Evolutionary conservation across 2,888 invertebrate species (phyloP).

Genomic region (Drosophila cognata): DNA sequence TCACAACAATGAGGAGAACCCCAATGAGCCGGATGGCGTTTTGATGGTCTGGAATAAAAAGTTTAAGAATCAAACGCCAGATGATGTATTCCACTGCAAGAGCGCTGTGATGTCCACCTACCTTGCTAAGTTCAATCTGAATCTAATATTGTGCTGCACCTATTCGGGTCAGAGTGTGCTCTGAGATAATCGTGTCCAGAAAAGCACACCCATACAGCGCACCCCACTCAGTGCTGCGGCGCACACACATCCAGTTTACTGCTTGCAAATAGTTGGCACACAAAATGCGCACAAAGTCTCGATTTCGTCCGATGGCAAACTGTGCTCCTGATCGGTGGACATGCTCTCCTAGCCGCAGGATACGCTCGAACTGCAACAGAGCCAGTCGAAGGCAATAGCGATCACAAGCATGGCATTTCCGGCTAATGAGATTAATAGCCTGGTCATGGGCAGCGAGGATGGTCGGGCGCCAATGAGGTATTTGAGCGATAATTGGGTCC

Average conservation of each 20-base stretch:
- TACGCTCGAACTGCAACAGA: constrained; percentile 94
- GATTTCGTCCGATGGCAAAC: constrained; percentile 98
- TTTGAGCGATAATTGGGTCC: constrained; percentile 98
- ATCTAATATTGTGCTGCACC: constrained; percentile 98
- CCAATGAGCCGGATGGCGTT: constrained; percentile 99
- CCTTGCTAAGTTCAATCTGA: constrained; percentile 98
- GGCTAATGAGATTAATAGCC: constrained; percentile 98
- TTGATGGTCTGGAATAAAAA: constrained; percentile 99
- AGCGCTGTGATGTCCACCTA: constrained; percentile 98
- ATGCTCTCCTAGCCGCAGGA: constrained; percentile 99
- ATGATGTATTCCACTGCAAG: constrained; percentile 98
- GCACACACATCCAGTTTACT: constrained; percentile 99
- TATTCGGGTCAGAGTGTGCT: constrained; percentile 99
- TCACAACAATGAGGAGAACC: constrained; percentile 97
- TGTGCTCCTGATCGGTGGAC: constrained; percentile 99
- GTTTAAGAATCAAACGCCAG: constrained; percentile 98
- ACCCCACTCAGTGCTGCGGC: constrained; percentile 98
- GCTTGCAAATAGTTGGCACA: constrained; percentile 97
- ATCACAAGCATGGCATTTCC: constrained; percentile 96
- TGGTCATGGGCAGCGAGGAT: constrained; percentile 98
- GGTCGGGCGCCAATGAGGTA: constrained; percentile 96
- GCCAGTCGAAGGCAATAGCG: constrained; percentile 95
- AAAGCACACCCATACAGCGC: constrained; percentile 98
- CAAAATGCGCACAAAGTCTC: constrained; percentile 99
- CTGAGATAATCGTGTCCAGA: constrained; percentile 99